These are phyloP conservation scores for Nudaria mundana DNA, from an alignment of 2,888 invertebrate species.

Conservation along the genomic window DNA sequence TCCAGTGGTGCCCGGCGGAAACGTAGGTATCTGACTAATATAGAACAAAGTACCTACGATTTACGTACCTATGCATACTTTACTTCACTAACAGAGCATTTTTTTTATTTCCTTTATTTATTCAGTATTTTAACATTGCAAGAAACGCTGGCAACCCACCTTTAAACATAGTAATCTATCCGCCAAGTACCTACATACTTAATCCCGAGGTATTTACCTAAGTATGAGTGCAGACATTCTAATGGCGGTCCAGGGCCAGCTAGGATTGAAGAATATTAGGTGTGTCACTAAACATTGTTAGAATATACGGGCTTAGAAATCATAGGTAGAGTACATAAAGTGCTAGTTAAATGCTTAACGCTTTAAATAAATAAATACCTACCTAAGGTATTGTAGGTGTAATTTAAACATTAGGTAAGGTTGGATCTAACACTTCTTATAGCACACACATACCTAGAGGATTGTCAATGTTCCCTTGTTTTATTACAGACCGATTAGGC, in stretches of 20 bases:
- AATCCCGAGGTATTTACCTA: conserved; percentile 56
- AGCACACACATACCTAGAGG: too few relatives aligned
- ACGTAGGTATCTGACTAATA: too few relatives aligned
- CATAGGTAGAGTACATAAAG: conserved; percentile 19
- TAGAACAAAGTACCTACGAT: too few relatives aligned
- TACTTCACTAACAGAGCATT: too few relatives aligned
- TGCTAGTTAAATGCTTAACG: conserved; percentile 25
- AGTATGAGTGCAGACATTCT: conserved; percentile 58
- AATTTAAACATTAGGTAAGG: conserved; percentile 30
- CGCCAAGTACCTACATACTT: conserved; percentile 31
- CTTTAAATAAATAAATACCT: conserved; percentile 33
- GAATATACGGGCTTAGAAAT: not conserved
- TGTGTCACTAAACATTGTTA: conserved; percentile 36
- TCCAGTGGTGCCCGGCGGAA: too few relatives aligned
- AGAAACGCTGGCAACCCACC: conserved; percentile 38
- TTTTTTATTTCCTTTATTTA: too few relatives aligned
- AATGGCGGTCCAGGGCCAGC: conserved; percentile 49
- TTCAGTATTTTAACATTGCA: not conserved
- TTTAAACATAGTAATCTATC: conserved; percentile 46
- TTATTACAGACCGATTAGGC: too few relatives aligned
- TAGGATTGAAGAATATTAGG: conserved; percentile 42
- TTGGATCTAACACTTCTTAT: conserved; percentile 1
- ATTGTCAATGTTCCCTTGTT: too few relatives aligned
- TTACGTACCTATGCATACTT: too few relatives aligned
- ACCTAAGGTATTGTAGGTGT: conserved; percentile 33